phyloP scores from a whole-genome alignment of 2,113 vertebrate species.

The Elanus axillaris region DNA sequence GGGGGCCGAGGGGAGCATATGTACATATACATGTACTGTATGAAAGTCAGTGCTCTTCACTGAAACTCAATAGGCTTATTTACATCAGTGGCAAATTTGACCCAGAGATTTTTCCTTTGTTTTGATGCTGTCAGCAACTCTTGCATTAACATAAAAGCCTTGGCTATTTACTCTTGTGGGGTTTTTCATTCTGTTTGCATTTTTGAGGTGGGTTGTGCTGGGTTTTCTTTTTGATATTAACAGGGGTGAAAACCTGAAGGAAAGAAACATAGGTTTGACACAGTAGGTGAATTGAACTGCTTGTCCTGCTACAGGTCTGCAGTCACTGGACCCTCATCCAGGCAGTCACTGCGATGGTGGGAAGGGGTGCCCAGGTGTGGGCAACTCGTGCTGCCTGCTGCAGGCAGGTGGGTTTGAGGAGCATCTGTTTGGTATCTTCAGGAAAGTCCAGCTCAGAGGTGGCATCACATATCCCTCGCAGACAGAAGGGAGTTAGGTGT shows the following conservation, averaged over 20 bases:
- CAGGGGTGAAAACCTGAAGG: not conserved
- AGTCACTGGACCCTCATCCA: rapidly evolving
- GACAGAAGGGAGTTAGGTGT: not conserved
- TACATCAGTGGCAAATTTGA: conserved; percentile 35
- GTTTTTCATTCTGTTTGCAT: conserved; percentile 21
- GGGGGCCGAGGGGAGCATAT: not conserved
- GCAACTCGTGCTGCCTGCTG: not conserved
- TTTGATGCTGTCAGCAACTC: conserved; percentile 29
- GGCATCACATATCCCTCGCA: not conserved
- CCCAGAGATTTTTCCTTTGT: conserved; percentile 36
- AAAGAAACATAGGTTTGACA: not conserved
- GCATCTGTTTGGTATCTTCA: not conserved
- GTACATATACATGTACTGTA: rapidly evolving
- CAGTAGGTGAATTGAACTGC: rapidly evolving
- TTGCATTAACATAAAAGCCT: conserved; percentile 28
- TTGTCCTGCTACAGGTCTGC: not conserved
- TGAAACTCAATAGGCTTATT: conserved; percentile 11
- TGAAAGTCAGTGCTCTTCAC: not conserved
- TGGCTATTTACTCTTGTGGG: not conserved
- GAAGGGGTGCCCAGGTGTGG: not conserved
- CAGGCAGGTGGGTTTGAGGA: not conserved
- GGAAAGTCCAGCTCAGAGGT: not conserved
- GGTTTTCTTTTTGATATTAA: not conserved
- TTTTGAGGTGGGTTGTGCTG: conserved; percentile 4
- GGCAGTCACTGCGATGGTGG: not conserved